Base-by-base conservation (phyloP, 1,140 invertebrate species). In the Ceratoteleas bidentatus region DNA sequence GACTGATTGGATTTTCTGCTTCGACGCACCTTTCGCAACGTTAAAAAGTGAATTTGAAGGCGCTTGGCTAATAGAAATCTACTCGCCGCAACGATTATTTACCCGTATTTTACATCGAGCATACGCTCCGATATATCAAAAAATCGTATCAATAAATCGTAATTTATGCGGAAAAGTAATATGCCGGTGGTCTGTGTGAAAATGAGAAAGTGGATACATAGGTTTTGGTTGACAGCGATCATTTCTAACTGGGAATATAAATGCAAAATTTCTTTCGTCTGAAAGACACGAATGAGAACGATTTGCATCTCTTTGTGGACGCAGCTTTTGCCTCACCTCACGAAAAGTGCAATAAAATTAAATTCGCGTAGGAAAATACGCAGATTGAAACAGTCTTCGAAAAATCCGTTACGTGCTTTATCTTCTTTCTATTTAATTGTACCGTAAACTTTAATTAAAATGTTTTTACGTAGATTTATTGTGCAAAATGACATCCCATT, bases 301-400 rank as follows among this genome's bases (percentile, higher is more conserved):
- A 77, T 77, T 62, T 69, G 65, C 74, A 77, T 77, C 52, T 60
- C 65, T 77, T 77, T 69, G 73, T 68, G 58, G 33, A 16, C 36
- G 15, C 36, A 50, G 13, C 56, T 56, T 33, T 62, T n/a, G n/a
- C n/a, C n/a, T n/a, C n/a, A n/a, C n/a, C 33, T 40, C 49, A 3
- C 15, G 40, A 64, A 62, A 9, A 49, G 13, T 53, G 13, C 24
- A 62, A 72, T 56, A 53, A 62, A 72, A 62, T 72, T 62, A 62
- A 62, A 62, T 54, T 54, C 38, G 34, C 56, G 36, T 32, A 47
- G n/a, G 36, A 61, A 70, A 58, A 56, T 45, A 24, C 8, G 34
- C n/a, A 34, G 38, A 66, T 65, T 53, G 36, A 53, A 65, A 50
- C 24, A 16, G 33, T 36, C 24, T 62, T 50, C 2, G n/a, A n/a